Evolutionary conservation across 2,113 vertebrate species (phyloP), one percentile per base, ranked within the genome.

Genomic region (Centropristis striata): DNA sequence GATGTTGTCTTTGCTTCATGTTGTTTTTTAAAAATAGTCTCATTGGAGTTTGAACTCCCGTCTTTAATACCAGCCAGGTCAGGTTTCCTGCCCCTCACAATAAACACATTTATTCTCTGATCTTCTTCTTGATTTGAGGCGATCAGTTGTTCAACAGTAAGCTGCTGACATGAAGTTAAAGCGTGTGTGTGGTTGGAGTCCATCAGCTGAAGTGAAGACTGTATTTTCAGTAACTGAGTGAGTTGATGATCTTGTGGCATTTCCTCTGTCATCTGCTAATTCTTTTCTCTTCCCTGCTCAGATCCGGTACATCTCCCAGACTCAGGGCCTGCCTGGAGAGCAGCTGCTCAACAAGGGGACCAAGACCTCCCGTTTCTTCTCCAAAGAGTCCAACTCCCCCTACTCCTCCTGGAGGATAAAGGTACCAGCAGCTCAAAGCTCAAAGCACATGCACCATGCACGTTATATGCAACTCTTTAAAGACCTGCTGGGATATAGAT

Each of bases 271-370:
- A 5, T 21, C 21, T 51, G 2, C 8, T 18, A 28, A 21, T 32
- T 41, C 8, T 54, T 11, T 4, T 3, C 20, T 8, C n/a, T 20
- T 39, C 2, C n/a, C 10, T 36, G 11, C n/a, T 59, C 93, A 99
- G 98, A 99, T 99, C 94, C 97, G 98, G 90, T 99, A 98, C 93
- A 99, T 99, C 95, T 99, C 98, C 74, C 98, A 99, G 95, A 99
- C 98, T 73, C 98, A 99, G 95, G 98, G 98, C 70, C 94, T 96
- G 75, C 98, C 97, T 2, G 95, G 96, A 60, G 97, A 99, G 83
- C 97, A 97, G 64, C 92, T 99, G 90, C 95, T 99, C 89, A 99
- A 96, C 90, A 96, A 97, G 94, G 98, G 98, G 83, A 98, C 97
- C 1, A 99, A 99, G 95, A 99, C 98, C 1, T 91, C 96, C 61